Evolutionary conservation across 2,797 vertebrate genomes (phyloP), one percentile per base, ranked within the genome.

Genomic region (Galagoides demidoff): DNA sequence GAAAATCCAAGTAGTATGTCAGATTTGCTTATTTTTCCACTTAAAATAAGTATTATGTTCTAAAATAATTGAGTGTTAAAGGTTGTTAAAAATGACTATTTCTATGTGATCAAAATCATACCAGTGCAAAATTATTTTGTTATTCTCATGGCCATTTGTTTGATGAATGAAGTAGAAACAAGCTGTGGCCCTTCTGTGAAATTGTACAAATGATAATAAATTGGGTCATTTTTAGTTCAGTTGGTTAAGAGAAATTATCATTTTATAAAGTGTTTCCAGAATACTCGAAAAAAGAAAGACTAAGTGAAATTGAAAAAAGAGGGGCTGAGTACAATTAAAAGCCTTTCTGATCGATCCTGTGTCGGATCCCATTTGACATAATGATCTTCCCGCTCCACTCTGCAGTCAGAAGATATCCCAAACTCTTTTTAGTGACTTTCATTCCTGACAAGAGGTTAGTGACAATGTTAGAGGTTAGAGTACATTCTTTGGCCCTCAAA

Each of bases 11-110:
- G 34, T 29, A 76, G 1, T 37, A 27, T 22, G 11, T 89, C n/a
- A 92, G 17, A 57, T 87, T 92, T 93, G 12, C 7, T 85, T 66
- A 82, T 94, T 95, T 89, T 88, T 22, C 61, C 61, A 43, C 2
- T 61, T 85, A 55, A 64, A 17, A 29, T 49, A 55, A 92, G 27
- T 16, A 63, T 5, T 85, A 3, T 84, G 3, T 85, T 97, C 11
- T 61, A 27, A 37, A 87, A 85, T 14, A 70, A 11, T 63, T 49
- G 19, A 61, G 1, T 49, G 92, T 81, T 87, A 74, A 39, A 84
- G 2, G 9, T 25, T 82, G 55, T 86, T 84, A 1, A 52, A 78
- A 92, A 61, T 71, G 16, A 29, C 55, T 86, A 9, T 78, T 89
- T 89, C 23, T 83, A 29, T 71, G 7, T 49, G 95, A 66, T 10